Conservation (phyloP, 2,113 vertebrate species). For the Ptychochromis oligacanthus region DNA sequence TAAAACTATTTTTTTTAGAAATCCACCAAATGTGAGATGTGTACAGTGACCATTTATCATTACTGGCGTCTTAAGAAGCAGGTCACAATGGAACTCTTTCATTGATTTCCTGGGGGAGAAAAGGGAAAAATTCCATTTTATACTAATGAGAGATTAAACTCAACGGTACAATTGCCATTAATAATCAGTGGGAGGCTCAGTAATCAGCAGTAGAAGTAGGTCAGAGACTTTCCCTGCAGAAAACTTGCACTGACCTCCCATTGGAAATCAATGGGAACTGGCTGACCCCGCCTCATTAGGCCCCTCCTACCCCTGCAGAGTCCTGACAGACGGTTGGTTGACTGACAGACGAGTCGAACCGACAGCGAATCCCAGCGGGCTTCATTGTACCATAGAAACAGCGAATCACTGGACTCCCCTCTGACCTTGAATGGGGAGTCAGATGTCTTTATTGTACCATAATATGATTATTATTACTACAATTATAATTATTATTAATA, state of each 20-base stretch:
- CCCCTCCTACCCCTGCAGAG: slow-evolving; percentile 34
- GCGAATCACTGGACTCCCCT: slow-evolving; percentile 41
- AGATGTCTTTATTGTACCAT: slow-evolving; percentile 64
- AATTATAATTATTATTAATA: slow-evolving; percentile 39
- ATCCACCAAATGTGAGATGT: neutral
- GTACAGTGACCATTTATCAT: neutral
- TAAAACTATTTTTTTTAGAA: too few relatives aligned
- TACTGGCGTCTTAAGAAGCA: neutral
- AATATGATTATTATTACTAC: slow-evolving; percentile 56
- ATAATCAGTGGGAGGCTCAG: neutral
- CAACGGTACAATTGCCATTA: slow-evolving; percentile 1
- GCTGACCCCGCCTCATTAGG: neutral
- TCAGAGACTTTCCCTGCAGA: neutral
- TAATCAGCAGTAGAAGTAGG: neutral
- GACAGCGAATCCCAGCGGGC: slow-evolving; percentile 26
- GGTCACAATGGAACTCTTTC: neutral
- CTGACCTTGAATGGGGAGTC: slow-evolving; percentile 15
- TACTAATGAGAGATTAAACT: slow-evolving; percentile 7
- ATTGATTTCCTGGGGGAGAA: neutral
- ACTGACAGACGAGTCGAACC: neutral
- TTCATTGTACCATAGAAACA: slow-evolving; percentile 60
- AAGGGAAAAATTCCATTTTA: neutral
- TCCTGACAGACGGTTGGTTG: slow-evolving; percentile 1
- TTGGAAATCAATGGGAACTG: neutral
- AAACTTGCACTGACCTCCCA: slow-evolving; percentile 12